Evolutionary conservation across 1,140 invertebrate species (phyloP).

Genomic region (Atta colombica): DNA sequence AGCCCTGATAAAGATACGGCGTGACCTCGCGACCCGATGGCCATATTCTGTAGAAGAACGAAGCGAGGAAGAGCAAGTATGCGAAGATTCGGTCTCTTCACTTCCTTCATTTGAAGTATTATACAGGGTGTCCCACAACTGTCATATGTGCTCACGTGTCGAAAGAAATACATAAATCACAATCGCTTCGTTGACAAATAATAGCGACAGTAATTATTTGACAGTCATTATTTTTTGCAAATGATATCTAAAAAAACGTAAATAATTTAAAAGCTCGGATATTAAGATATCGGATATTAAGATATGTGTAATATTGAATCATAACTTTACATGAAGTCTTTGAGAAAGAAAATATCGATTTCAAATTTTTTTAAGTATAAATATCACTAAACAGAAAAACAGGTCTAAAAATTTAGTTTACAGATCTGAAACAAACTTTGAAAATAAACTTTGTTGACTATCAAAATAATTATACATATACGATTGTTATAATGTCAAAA

Average conservation of each 20-base stretch:
- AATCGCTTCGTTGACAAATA: background rate
- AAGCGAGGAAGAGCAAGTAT: conserved; percentile 23
- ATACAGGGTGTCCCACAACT: background rate
- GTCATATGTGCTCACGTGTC: background rate
- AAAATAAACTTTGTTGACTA: too few species aligned
- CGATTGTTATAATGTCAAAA: too few species aligned
- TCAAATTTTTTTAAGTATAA: background rate
- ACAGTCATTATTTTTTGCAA: background rate
- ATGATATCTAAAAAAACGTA: background rate
- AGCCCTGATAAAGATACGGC: conserved; percentile 82
- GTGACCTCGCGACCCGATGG: conserved; percentile 82
- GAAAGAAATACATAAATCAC: background rate
- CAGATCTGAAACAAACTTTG: too few species aligned
- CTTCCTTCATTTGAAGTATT: conserved; percentile 39
- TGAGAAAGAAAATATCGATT: background rate
- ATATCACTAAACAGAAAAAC: too few species aligned
- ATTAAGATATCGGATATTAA: background rate
- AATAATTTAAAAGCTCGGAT: background rate
- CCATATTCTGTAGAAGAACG: conserved; percentile 77
- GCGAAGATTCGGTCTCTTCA: conserved; percentile 47
- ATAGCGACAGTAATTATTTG: background rate
- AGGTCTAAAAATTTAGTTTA: too few species aligned
- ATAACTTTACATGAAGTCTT: background rate
- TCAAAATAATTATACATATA: too few species aligned
- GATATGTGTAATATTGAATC: background rate